These are phyloP conservation scores for Cerastis rubricosa DNA, from an alignment of 2,888 invertebrate genomes.

Conservation along the genomic window DNA sequence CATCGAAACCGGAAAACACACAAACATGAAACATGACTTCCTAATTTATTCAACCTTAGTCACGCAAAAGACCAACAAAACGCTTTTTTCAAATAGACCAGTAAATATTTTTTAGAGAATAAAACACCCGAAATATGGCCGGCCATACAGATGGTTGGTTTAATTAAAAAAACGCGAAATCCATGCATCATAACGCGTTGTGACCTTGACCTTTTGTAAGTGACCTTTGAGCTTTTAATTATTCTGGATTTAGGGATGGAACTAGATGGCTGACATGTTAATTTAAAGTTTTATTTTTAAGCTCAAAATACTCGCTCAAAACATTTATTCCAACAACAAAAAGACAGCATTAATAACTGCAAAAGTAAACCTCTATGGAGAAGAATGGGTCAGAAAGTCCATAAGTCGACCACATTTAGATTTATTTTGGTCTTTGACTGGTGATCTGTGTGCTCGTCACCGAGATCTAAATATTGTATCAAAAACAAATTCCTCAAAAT, in stretches of 20 bases:
- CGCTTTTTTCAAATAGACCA: constrained; percentile 45
- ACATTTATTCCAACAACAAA: background rate
- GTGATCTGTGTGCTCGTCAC: background rate
- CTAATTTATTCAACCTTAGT: background rate
- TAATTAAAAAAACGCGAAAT: constrained; percentile 57
- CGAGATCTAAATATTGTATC: background rate
- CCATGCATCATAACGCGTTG: constrained; percentile 46
- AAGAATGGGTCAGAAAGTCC: background rate
- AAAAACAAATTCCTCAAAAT: background rate
- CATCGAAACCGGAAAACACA: constrained; percentile 13
- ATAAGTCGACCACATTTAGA: background rate
- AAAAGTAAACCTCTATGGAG: background rate
- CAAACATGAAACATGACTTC: background rate
- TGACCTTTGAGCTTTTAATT: constrained; percentile 15
- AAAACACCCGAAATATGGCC: constrained; percentile 36
- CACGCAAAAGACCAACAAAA: constrained; percentile 8
- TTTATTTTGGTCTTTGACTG: background rate
- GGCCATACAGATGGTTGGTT: constrained; percentile 50
- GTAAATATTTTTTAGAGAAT: constrained; percentile 51
- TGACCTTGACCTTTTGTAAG: constrained; percentile 31
- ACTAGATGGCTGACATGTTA: background rate
- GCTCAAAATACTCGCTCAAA: background rate
- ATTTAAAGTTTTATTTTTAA: background rate
- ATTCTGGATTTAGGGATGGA: background rate
- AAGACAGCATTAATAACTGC: background rate